phyloP scores from a whole-genome alignment of 2,797 vertebrate genomes.

The Phylloscopus collybita region DNA sequence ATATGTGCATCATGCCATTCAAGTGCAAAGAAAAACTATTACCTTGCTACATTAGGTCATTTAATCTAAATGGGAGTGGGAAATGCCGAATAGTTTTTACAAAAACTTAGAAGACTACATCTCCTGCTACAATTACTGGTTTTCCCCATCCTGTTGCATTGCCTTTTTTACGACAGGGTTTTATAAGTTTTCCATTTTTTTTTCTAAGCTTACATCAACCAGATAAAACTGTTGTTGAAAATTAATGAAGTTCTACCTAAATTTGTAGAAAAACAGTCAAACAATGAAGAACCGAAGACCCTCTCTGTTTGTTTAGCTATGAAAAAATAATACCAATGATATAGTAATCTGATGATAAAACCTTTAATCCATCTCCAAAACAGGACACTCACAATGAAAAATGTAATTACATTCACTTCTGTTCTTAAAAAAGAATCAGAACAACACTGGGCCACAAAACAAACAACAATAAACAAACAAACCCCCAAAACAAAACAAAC shows the following conservation, averaged over 20 bases:
- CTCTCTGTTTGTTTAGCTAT: neutral
- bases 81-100: neutral
- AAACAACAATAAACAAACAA: neutral
- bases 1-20: neutral
- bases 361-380: neutral
- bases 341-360: neutral
- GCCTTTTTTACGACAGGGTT: neutral
- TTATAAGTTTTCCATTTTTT: neutral
- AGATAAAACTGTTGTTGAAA: slow-evolving; percentile 7
- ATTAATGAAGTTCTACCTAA: neutral
- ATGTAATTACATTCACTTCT: neutral
- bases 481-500: neutral
- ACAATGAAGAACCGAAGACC: neutral
- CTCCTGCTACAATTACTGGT: neutral
- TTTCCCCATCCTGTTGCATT: neutral
- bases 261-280: neutral
- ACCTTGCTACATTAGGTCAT: neutral
- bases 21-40: neutral
- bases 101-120: neutral
- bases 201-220: neutral
- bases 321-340: neutral
- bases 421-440: neutral
- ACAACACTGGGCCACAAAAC: neutral
- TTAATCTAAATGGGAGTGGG: neutral
- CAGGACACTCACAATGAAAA: neutral